Evolutionary conservation across 2,113 vertebrate genomes (phyloP).

Genomic region (Brevimyrus niger): DNA sequence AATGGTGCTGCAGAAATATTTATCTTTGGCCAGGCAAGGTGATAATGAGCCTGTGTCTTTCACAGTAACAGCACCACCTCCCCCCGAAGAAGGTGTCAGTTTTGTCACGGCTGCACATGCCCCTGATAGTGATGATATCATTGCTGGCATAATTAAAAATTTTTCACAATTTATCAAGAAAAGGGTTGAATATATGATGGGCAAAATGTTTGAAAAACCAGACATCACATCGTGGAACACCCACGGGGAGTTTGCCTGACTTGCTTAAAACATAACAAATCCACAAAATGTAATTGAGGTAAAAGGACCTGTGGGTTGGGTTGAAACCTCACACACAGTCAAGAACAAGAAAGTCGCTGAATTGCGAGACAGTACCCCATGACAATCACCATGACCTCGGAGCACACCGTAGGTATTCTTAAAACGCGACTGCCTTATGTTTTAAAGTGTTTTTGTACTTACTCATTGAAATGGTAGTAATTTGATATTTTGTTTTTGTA

Average conservation of each 20-base stretch:
- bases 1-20: neutral
- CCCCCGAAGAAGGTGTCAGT: neutral
- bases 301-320: no score
- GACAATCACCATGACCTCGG: no score
- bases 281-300: no score
- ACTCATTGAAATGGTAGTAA: no score
- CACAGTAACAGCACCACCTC: neutral
- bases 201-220: neutral
- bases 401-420: no score
- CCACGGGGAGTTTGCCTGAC: neutral
- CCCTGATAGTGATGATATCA: neutral
- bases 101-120: neutral
- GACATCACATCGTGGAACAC: neutral
- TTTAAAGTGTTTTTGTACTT: no score
- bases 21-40: neutral
- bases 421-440: no score
- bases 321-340: no score
- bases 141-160: neutral
- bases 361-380: no score
- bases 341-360: no score
- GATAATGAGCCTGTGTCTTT: neutral
- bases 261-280: neutral
- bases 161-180: neutral
- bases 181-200: neutral
- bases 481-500: no score